A percentile compares a stretch with the other conserved stretches of the same genome.
These are phyloP conservation scores for Marmota monax DNA, from an alignment of 2,113 vertebrate genomes.

Conservation along the genomic window DNA sequence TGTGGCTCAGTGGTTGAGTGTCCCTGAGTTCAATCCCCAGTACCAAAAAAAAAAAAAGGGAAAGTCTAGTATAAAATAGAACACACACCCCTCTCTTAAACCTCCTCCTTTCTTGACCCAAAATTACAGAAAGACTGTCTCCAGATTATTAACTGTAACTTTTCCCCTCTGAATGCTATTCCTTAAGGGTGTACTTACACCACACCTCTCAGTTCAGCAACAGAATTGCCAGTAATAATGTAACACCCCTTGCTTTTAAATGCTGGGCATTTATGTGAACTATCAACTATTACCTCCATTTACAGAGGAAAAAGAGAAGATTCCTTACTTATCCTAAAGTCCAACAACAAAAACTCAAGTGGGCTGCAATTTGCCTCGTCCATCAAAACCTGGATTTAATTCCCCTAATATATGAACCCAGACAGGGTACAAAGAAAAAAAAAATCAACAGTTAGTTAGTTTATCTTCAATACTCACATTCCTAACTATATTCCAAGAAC, in stretches of 20 bases:
- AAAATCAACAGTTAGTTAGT: background rate
- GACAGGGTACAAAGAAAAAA: background rate
- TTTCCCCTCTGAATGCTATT: background rate
- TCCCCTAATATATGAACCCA: background rate
- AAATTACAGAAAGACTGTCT: background rate
- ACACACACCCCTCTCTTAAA: background rate
- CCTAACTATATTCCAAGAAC: background rate
- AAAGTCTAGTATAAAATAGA: background rate
- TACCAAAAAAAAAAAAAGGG: background rate
- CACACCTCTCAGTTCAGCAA: background rate
- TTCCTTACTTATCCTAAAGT: background rate
- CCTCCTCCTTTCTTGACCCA: background rate
- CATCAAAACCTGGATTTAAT: background rate
- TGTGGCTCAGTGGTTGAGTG: too few species aligned
- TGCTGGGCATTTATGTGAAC: background rate
- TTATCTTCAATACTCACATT: background rate
- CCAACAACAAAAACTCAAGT: background rate
- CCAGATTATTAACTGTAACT: background rate
- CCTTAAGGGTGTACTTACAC: background rate
- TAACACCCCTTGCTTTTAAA: background rate
- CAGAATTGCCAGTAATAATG: background rate
- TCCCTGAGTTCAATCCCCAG: too few species aligned
- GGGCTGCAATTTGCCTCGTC: background rate
- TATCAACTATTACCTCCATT: background rate
- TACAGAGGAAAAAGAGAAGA: background rate